Evolutionary conservation across 2,888 invertebrate genomes (phyloP).

Genomic region (Lutraria lutraria): DNA sequence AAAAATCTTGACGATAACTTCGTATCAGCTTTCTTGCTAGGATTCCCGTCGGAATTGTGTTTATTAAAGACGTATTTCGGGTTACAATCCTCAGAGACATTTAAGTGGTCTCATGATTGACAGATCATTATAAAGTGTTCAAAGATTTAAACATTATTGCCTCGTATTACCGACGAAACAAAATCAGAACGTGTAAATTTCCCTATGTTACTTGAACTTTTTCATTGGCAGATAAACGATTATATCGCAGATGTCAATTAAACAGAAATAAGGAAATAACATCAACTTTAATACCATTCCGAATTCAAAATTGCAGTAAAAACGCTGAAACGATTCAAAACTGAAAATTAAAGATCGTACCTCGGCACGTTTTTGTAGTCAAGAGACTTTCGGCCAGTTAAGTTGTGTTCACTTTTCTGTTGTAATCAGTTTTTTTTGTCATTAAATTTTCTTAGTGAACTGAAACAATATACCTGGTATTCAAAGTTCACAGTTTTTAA

Average conservation of each 20-base stretch:
- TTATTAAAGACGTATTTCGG: not conserved
- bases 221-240: slow-evolving; percentile 17
- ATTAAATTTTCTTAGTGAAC: too few relatives aligned
- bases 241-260: slow-evolving; percentile 7
- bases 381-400: too few relatives aligned
- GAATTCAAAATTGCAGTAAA: slow-evolving; percentile 6
- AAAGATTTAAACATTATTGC: not conserved
- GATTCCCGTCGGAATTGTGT: not conserved
- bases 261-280: not conserved
- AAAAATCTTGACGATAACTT: not conserved
- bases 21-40: not conserved
- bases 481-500: too few relatives aligned
- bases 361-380: not conserved
- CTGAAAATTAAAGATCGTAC: not conserved
- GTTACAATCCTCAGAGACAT: not conserved
- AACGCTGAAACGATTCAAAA: not conserved
- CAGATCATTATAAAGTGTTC: slow-evolving; percentile 3
- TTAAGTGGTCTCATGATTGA: not conserved
- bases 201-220: slow-evolving; percentile 7
- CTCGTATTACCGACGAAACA: not conserved
- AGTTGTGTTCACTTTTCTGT: too few relatives aligned
- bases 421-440: too few relatives aligned
- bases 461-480: too few relatives aligned
- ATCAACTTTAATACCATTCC: not conserved
- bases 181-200: not conserved